A percentile compares a stretch with the other conserved stretches of the same genome.
Evolutionary conservation across 2,797 vertebrate genomes (phyloP).

Genomic region (Squalus acanthias): DNA sequence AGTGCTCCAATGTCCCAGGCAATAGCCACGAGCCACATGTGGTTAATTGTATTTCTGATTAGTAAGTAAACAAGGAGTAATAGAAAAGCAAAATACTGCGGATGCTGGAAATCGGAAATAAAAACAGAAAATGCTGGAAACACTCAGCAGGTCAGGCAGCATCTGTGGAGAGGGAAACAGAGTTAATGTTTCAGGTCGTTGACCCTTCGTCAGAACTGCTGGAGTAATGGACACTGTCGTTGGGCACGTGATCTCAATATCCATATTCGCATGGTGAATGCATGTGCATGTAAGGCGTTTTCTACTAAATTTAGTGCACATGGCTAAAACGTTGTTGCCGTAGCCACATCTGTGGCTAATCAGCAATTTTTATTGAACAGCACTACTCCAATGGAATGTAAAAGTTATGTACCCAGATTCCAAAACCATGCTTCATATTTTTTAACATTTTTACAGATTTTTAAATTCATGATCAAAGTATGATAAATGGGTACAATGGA

Average conservation of each 20-base stretch:
- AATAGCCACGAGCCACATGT: background rate
- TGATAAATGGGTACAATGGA: background rate
- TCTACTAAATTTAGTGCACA: background rate
- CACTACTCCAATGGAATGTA: background rate
- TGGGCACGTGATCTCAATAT: background rate
- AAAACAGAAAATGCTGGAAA: no score
- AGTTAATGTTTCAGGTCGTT: no score
- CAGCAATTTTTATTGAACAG: background rate
- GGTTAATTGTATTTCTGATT: background rate
- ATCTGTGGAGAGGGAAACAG: no score
- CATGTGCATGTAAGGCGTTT: background rate
- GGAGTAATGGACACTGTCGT: background rate
- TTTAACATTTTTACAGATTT: background rate
- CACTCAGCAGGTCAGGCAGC: no score
- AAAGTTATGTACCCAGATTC: background rate
- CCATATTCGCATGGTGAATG: background rate
- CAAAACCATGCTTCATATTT: background rate
- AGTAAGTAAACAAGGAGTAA: no score
- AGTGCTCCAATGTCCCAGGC: no score
- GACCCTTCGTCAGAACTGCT: no score
- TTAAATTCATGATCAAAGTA: background rate
- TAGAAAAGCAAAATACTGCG: no score
- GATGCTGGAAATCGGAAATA: no score
- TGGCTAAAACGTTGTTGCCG: background rate
- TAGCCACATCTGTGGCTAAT: background rate